Base-by-base conservation (phyloP, 1,140 invertebrate genomes). In the Macrostomum lignano region DNA sequence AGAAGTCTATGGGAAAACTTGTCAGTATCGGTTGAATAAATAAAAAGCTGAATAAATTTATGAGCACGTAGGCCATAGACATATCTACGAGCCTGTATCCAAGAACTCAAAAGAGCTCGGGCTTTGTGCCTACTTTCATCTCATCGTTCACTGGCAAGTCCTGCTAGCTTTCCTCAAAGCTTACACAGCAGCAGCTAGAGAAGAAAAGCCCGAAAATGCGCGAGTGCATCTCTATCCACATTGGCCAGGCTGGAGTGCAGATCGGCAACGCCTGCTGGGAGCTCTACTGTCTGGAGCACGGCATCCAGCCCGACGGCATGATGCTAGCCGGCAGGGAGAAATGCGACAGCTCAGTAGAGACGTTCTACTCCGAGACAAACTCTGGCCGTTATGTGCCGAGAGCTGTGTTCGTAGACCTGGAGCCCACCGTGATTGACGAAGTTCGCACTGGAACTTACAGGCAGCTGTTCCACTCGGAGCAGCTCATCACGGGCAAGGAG, bases 211-310 rank as follows among this genome's bases (percentile, higher is more conserved):
- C n/a, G n/a, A n/a, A n/a, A n/a, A n/a, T n/a, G 58, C 44, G 55
- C 34, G 74, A 76, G 65, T 72, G 70, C 46, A 71, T 76, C 46
- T 74, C 70, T 41, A 67, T 76, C 36, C 73, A 77, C 53, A 67
- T 77, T 44, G 74, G 74, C 24, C 74, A 77, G 59, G 72, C 73
- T 38, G 73, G 73, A 30, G 71, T 74, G 4, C 73, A 77, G 55
- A 73, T 76, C 48, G 74, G 72, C 39, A 74, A 74, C 47, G 70
- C 70, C 25, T 64, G 61, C 38, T 65, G 63, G 63, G 73, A 77
- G 48, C 58, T 78, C 23, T 76, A 75, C 58, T 76, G 74, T 50
- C 52, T 76, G 42, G 73, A 75, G 51, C 73, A 75, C 57, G 71
- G 72, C 17, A 77, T 77, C 48, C 72, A 75, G 48, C 72, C 72